These are phyloP conservation scores for Clanis bilineata DNA, from an alignment of 2,888 invertebrate species.

Conservation along the genomic window DNA sequence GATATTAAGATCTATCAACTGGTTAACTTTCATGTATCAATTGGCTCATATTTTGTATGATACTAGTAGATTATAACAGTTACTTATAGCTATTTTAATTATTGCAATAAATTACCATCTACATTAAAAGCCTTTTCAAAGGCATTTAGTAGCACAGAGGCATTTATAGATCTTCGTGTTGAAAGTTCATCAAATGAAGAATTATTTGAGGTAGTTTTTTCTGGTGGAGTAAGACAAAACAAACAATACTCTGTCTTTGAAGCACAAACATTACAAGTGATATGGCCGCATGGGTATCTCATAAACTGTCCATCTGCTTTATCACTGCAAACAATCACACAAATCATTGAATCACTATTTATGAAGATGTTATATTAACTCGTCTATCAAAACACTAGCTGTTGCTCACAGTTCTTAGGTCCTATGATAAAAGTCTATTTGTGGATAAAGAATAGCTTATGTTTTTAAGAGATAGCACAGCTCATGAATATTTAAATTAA, in stretches of 20 bases:
- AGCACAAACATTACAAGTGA: slow-evolving; percentile 56
- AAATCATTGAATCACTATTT: too few species aligned
- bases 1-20: too few species aligned
- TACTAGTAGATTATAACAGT: too few species aligned
- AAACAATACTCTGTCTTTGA: slow-evolving; percentile 43
- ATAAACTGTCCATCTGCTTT: slow-evolving; percentile 45
- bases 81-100: slow-evolving; percentile 10
- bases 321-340: slow-evolving; percentile 48
- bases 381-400: too few species aligned
- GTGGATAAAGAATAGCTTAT: too few species aligned
- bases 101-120: slow-evolving; percentile 49
- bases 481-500: too few species aligned
- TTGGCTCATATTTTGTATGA: too few species aligned
- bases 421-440: too few species aligned
- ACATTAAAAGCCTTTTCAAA: slow-evolving; percentile 57
- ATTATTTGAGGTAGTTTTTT: slow-evolving; percentile 17
- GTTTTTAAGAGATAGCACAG: too few species aligned
- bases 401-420: too few species aligned
- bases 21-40: too few species aligned
- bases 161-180: slow-evolving; percentile 47
- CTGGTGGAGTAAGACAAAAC: slow-evolving; percentile 48
- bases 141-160: slow-evolving; percentile 41
- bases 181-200: slow-evolving; percentile 44
- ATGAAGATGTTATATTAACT: too few species aligned
- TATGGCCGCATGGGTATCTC: slow-evolving; percentile 65